A percentile compares a stretch with the other conserved stretches of the same genome.
Conservation (phyloP, 2,113 vertebrate genomes). For the Spermophilus dauricus region DNA sequence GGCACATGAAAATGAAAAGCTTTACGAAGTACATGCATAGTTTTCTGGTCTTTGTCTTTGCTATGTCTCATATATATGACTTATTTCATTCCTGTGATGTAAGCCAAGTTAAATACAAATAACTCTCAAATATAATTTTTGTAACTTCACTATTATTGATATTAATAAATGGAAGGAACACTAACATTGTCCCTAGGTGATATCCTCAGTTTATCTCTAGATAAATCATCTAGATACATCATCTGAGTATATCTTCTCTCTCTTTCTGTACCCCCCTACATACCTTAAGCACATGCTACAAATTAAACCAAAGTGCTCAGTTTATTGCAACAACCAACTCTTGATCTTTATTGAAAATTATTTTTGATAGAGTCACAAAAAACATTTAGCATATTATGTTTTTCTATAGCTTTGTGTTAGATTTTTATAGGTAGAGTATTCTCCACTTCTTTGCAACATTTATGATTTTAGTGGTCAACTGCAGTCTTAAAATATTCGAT, state of each 20-base stretch:
- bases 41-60: not conserved
- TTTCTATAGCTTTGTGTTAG: not conserved
- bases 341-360: not conserved
- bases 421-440: not conserved
- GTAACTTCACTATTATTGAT: not conserved
- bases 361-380: not conserved
- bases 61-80: not conserved
- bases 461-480: not conserved
- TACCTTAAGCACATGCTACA: not conserved
- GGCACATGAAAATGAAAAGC: not conserved
- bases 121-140: not conserved
- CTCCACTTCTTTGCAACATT: not conserved
- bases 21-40: not conserved
- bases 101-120: not conserved
- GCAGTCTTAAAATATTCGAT: not conserved
- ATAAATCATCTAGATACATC: too few species aligned
- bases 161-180: not conserved
- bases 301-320: not conserved
- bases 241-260: not conserved
- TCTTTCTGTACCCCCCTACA: rapidly evolving
- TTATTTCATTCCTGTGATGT: not conserved
- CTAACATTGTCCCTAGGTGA: not conserved
- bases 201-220: not conserved
- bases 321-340: not conserved
- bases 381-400: not conserved